phyloP scores from a whole-genome alignment of 2,888 invertebrate species.

The Geophilus truncorum region DNA sequence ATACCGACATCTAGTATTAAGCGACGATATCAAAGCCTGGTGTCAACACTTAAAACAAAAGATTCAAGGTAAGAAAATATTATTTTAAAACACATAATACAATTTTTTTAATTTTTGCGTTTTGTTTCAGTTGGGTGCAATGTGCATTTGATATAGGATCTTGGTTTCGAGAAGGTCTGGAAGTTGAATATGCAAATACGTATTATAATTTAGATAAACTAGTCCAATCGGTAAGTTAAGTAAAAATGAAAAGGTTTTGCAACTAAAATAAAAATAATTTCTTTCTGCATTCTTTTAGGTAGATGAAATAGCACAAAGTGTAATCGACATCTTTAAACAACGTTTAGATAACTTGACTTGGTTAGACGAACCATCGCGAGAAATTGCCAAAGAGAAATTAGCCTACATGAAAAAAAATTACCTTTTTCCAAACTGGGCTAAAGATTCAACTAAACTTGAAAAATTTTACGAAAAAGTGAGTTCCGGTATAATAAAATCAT shows the following conservation, averaged over 20 bases:
- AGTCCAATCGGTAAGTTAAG: background rate
- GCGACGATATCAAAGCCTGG: background rate
- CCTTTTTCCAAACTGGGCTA: slow-evolving; percentile 48
- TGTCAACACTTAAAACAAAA: background rate
- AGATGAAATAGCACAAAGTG: slow-evolving; percentile 85
- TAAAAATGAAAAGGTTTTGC: background rate
- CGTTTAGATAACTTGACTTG: slow-evolving; percentile 80
- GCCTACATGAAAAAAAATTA: background rate
- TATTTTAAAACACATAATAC: background rate
- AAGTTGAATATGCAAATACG: background rate
- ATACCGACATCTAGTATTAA: background rate
- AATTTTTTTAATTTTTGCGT: too few relatives aligned
- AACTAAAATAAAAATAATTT: background rate
- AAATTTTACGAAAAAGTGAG: slow-evolving; percentile 47
- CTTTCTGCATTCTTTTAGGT: slow-evolving; percentile 62
- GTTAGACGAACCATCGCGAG: slow-evolving; percentile 89
- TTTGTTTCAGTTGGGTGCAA: too few relatives aligned
- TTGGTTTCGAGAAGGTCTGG: background rate
- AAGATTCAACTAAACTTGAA: slow-evolving; percentile 75
- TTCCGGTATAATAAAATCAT: background rate
- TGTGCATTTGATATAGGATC: too few relatives aligned
- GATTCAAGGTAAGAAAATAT: background rate
- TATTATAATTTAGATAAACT: background rate
- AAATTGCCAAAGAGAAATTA: slow-evolving; percentile 73
- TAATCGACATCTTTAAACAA: slow-evolving; percentile 79